These are phyloP conservation scores for Andricus curvator DNA, from an alignment of 2,888 invertebrate species.

Conservation along the genomic window DNA sequence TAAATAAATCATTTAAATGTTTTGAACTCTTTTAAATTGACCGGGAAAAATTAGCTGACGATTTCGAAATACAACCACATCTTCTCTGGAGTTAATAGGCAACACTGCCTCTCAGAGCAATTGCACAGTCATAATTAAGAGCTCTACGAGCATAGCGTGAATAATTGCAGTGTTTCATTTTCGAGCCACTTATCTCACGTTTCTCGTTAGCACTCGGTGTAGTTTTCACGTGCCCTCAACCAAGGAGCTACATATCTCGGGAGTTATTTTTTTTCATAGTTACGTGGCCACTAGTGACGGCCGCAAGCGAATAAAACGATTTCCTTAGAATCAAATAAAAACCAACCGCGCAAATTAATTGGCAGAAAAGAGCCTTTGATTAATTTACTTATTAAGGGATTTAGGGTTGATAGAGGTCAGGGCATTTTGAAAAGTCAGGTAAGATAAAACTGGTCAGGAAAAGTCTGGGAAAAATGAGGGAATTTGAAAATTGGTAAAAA, in stretches of 20 bases:
- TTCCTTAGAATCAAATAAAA: neutral
- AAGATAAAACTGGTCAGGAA: no score
- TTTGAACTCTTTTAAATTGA: no score
- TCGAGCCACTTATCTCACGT: slow-evolving; percentile 44
- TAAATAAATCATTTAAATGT: no score
- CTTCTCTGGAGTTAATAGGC: slow-evolving; percentile 26
- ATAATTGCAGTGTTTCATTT: slow-evolving; percentile 49
- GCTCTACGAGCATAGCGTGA: slow-evolving; percentile 33
- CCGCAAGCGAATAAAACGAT: neutral
- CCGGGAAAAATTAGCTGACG: no score
- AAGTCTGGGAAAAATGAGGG: no score
- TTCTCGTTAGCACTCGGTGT: slow-evolving; percentile 36
- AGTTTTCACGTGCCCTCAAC: slow-evolving; percentile 32
- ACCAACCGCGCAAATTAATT: no score
- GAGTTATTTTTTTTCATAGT: neutral
- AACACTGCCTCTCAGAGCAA: slow-evolving; percentile 34
- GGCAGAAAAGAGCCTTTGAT: no score
- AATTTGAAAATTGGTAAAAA: no score
- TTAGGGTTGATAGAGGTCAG: no score
- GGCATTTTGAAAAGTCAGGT: no score
- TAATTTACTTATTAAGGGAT: no score
- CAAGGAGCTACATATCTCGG: slow-evolving; percentile 3
- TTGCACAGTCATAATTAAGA: slow-evolving; percentile 37
- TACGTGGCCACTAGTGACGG: neutral
- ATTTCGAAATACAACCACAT: neutral